Evolutionary conservation across 2,797 vertebrate species (phyloP).

Genomic region (Sebastolobus altivelis): DNA sequence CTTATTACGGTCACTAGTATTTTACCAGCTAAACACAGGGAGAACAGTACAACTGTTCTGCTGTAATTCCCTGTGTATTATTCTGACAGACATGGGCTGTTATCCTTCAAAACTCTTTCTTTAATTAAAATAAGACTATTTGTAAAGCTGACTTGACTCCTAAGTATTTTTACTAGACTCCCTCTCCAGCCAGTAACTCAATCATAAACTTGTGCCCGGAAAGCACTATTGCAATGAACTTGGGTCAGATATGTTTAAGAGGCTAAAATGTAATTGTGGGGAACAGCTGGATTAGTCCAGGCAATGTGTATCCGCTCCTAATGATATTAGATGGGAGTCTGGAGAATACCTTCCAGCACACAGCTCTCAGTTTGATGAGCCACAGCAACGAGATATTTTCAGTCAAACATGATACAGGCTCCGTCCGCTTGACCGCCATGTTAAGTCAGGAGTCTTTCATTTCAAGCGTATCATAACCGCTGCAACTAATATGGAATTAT

Average conservation of each 20-base stretch:
- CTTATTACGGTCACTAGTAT: neutral
- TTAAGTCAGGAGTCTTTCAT: conserved; percentile 52
- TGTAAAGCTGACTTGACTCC: neutral
- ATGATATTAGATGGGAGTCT: conserved; percentile 84
- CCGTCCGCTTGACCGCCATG: conserved; percentile 17
- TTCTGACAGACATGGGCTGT: neutral
- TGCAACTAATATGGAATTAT: conserved; percentile 18
- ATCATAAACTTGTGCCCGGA: conserved; percentile 54
- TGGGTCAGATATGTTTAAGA: conserved; percentile 65
- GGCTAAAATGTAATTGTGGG: conserved; percentile 78
- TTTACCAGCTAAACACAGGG: neutral
- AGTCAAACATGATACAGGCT: conserved; percentile 31
- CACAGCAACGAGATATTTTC: conserved; percentile 47
- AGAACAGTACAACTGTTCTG: neutral
- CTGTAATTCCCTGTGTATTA: neutral
- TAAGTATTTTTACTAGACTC: conserved; percentile 41
- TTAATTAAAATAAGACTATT: conserved; percentile 17
- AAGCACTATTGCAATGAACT: conserved; percentile 61
- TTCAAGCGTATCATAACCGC: conserved; percentile 43
- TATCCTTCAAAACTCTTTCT: neutral
- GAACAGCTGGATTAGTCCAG: conserved; percentile 78
- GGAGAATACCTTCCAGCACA: conserved; percentile 76
- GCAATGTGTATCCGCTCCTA: conserved; percentile 77
- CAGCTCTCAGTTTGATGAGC: conserved; percentile 62
- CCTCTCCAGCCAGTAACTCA: conserved; percentile 43